phyloP scores from a whole-genome alignment of 2,113 vertebrate genomes.

The Pleuronectes platessa region DNA sequence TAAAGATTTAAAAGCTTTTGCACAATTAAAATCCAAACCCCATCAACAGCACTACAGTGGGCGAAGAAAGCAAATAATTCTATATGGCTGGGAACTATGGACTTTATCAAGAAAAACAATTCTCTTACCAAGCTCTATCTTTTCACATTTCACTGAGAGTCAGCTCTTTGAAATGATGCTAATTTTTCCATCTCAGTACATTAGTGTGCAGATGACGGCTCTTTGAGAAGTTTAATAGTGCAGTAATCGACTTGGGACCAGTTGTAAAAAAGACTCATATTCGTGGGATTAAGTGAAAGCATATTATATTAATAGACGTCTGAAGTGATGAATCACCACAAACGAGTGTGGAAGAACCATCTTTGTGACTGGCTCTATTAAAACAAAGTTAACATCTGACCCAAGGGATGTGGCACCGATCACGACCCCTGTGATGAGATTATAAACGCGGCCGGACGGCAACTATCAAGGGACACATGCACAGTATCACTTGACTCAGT shows the following conservation, averaged over 20 bases:
- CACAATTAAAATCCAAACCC: no score
- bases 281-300: slow-evolving; percentile 52
- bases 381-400: slow-evolving; percentile 32
- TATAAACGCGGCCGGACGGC: slow-evolving; percentile 38
- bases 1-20: not conserved
- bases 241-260: slow-evolving; percentile 12
- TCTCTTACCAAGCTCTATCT: no score
- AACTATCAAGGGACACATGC: slow-evolving; percentile 44
- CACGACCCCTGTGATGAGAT: slow-evolving; percentile 51
- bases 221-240: slow-evolving; percentile 32
- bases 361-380: slow-evolving; percentile 51
- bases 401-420: slow-evolving; percentile 20
- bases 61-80: no score
- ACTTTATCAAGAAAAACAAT: no score
- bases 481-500: slow-evolving; percentile 34
- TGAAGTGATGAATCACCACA: slow-evolving; percentile 56
- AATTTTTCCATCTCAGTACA: slow-evolving; percentile 42
- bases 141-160: not conserved
- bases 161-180: slow-evolving; percentile 37
- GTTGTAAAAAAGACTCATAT: slow-evolving; percentile 56
- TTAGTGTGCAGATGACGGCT: slow-evolving; percentile 47
- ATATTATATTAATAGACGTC: slow-evolving; percentile 59
- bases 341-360: slow-evolving; percentile 42
- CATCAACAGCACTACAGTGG: no score
- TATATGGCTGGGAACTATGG: no score